Base-by-base conservation (phyloP, 2,888 invertebrate genomes). In the Xanthostigma xanthostigma region DNA sequence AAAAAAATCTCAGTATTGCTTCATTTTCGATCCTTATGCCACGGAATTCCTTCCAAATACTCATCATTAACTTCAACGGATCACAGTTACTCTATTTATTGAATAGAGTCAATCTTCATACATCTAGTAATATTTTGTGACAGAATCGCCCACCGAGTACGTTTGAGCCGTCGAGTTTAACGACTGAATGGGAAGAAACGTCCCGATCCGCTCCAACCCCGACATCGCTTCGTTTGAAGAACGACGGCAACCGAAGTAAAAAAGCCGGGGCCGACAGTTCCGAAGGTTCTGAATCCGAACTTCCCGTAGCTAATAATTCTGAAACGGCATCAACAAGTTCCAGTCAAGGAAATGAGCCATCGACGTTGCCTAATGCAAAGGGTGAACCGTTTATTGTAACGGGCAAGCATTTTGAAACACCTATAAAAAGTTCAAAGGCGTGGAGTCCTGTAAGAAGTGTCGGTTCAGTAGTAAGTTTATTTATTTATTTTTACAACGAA, bases 391-490 rank as follows among this genome's bases (percentile, higher is more conserved):
- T 75, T 46, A 78, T 76, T 61, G 67, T 80, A 13, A 71, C 74
- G 12, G 78, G 77, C 10, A 82, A 81, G 64, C 78, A 76, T 62
- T 80, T 77, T 65, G 83, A 83, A 64, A 78, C 78, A 6, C 81
- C 81, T 54, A 66, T 81, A n/a, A 82, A 80, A 58, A 85, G 86
- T 66, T 85, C 85, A 14, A 76, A 85, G 59, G 87, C 87, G 34
- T 88, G 89, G 88, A 88, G 87, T 60, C 89, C 89, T 13, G 85
- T 88, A n/a, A 76, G 86, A 54, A 88, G 87, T 60, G 87, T 87
- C 9, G 89, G 89, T 9, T 88, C 88, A 27, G 82, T 88, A 44
- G 80, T 81, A 14, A 50, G 53, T 53, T 14, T 41, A 42, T 12
- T 34, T 36, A 38, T 27, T 45, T n/a, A 27, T 14, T 45, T 2